Evolutionary conservation across 1,140 invertebrate species (phyloP), one percentile per base, ranked within the genome.

Genomic region (Heliothis virescens): DNA sequence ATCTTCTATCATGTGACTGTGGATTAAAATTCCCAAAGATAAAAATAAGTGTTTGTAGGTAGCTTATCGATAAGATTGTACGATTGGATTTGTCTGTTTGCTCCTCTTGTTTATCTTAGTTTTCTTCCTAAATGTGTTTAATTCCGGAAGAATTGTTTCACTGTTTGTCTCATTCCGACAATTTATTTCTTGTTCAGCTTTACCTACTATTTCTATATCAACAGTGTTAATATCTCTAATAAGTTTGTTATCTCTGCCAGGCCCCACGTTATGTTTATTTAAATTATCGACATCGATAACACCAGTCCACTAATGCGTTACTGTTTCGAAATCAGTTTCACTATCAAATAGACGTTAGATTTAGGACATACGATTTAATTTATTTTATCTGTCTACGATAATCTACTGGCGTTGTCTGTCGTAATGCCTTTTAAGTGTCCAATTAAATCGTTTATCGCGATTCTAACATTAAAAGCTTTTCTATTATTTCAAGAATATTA

Each of bases 11-110:
- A 65, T 65, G 62, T 65, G 62, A 65, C 48, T n/a, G 41, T 16
- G 62, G 62, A 65, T 65, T 65, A 65, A 18, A 65, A 65, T 18
- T 65, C 62, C 62, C 41, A 47, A 65, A 48, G 62, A 65, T 65
- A 59, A 59, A 59, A 29, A 65, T 65, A 47, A 13, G 34, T 63
- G 62, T 63, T 47, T 63, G 62, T 65, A 65, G 62, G 62, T 65
- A 65, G 62, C 41, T 65, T 65, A 65, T 65, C 41, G 62, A 48
- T 63, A 41, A 63, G 62, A 63, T 65, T 48, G 18, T n/a, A 18
- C 9, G 34, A 65, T 59, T 26, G 16, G 62, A 65, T 48, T 65
- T 65, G 15, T 65, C 62, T 65, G 62, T 47, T 47, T 65, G 11
- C n/a, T 63, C 0, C 15, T 65, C 41, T 48, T 65, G 41, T 65